phyloP scores from a whole-genome alignment of 92 coral and sea anemone species.

The Zoanthus sansibaricus region DNA sequence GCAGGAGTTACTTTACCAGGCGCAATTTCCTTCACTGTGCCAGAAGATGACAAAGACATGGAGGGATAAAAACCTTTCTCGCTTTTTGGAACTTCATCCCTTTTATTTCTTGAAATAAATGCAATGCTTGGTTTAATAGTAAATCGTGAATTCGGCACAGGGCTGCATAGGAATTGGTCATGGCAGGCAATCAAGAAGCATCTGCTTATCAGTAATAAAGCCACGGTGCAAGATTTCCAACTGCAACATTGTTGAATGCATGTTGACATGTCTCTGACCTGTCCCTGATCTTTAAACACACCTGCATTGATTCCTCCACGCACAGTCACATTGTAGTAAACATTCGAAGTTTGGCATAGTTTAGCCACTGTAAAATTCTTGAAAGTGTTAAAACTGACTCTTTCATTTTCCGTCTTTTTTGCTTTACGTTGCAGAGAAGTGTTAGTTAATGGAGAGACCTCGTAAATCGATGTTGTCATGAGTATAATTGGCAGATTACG shows the following conservation, averaged over 20 bases:
- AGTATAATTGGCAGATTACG: conserved; percentile 60
- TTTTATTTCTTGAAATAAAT: conserved; percentile 72
- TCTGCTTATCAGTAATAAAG: conserved; percentile 86
- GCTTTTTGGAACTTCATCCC: conserved; percentile 56
- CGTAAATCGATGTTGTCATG: conserved; percentile 73
- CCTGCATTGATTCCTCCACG: conserved; percentile 90
- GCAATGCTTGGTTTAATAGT: conserved; percentile 79
- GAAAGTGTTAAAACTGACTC: background rate
- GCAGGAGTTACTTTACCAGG: background rate
- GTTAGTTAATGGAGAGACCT: background rate
- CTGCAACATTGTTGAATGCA: conserved; percentile 90
- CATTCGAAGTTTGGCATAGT: conserved; percentile 59
- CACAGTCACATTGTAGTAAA: conserved; percentile 78
- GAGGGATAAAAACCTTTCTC: background rate
- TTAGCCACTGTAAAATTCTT: conserved; percentile 20
- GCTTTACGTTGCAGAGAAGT: background rate
- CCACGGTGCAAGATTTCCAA: conserved; percentile 90
- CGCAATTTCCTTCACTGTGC: background rate
- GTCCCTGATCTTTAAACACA: conserved; percentile 83
- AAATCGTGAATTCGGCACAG: conserved; percentile 77
- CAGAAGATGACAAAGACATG: background rate
- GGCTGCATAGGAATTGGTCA: conserved; percentile 70
- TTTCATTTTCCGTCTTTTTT: conserved; percentile 14
- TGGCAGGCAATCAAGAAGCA: conserved; percentile 89
- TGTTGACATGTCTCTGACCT: conserved; percentile 83